Evolutionary conservation across 2,113 vertebrate species (phyloP).

Genomic region (Nicator chloris): DNA sequence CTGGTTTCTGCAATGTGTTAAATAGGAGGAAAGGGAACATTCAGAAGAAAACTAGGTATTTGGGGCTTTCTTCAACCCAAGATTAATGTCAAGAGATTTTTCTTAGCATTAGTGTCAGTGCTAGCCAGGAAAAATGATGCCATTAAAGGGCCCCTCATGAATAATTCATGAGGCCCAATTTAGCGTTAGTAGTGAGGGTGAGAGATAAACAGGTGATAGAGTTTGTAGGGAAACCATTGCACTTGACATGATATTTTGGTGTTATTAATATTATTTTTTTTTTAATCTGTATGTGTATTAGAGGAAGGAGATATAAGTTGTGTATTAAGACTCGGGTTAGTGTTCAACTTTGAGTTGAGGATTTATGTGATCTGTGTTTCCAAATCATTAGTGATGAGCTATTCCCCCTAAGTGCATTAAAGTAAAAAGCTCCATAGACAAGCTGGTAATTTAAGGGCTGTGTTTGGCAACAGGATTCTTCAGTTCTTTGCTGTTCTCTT

Average conservation of each 20-base stretch:
- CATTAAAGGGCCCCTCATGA: conserved; percentile 73
- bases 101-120: conserved; percentile 76
- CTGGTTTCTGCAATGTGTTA: conserved; percentile 18
- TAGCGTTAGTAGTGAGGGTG: conserved; percentile 61
- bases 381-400: conserved; percentile 51
- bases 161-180: conserved; percentile 73
- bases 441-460: conserved; percentile 10
- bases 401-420: conserved; percentile 42
- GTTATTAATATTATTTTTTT: not conserved
- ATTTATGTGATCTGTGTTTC: not conserved
- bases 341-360: not conserved
- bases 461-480: conserved; percentile 38
- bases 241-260: conserved; percentile 25
- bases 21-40: conserved; percentile 24
- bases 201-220: conserved; percentile 74
- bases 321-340: not conserved
- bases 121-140: conserved; percentile 74
- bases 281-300: not conserved
- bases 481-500: conserved; percentile 15
- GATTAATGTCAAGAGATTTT: conserved; percentile 76
- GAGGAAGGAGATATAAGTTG: not conserved
- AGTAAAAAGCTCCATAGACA: not conserved
- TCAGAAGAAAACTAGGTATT: conserved; percentile 68
- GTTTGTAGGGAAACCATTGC: conserved; percentile 53
- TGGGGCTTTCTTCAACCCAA: conserved; percentile 68